Conservation (phyloP, 2,797 vertebrate species). For the Okamejei kenojei region DNA sequence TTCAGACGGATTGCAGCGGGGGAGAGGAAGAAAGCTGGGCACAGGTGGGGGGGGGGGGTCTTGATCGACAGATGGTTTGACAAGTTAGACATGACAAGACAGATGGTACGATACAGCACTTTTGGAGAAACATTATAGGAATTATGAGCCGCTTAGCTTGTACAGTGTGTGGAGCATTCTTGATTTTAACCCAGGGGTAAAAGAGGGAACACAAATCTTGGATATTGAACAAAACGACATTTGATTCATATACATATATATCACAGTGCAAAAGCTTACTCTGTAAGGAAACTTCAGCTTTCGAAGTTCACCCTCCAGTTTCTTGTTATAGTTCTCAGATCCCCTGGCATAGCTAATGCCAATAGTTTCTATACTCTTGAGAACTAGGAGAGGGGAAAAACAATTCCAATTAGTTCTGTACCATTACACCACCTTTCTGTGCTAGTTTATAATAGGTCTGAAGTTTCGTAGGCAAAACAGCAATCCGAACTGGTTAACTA, state of each 20-base stretch:
- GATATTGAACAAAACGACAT: background rate
- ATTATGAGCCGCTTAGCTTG: no score
- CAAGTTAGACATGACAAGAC: no score
- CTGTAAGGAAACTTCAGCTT: slow-evolving; percentile 70
- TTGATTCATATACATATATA: background rate
- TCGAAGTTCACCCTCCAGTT: slow-evolving; percentile 59
- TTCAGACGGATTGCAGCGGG: no score
- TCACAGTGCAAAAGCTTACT: slow-evolving; percentile 40
- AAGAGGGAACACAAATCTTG: background rate
- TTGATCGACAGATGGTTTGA: no score
- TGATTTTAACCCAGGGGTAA: background rate
- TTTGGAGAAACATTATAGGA: background rate
- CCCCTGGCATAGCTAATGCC: slow-evolving; percentile 72
- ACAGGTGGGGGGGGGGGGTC: no score
- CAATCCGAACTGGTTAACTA: background rate
- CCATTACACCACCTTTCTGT: background rate
- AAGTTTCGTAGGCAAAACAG: background rate
- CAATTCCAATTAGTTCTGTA: background rate
- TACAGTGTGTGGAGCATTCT: background rate
- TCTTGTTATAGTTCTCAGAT: slow-evolving; percentile 58
- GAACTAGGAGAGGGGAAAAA: slow-evolving; percentile 58
- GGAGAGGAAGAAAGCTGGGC: no score
- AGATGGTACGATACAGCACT: no score
- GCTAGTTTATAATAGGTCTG: background rate
- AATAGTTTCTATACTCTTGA: slow-evolving; percentile 81